Evolutionary conservation across 92 coral and sea anemone species (phyloP), one percentile per base, ranked within the genome.

Genomic region (Palythoa caribaeorum): DNA sequence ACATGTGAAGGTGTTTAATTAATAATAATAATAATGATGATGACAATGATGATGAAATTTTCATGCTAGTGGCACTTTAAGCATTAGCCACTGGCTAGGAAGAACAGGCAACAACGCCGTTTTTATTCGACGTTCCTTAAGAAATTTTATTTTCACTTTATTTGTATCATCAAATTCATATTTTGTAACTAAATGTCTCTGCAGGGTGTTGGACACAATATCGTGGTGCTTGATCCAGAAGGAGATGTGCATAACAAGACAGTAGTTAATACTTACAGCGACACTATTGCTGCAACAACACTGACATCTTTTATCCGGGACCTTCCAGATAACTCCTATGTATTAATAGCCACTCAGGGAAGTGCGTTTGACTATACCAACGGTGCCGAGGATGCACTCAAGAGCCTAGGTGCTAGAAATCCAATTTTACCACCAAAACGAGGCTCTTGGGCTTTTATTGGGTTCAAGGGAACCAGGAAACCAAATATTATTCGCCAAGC

Each of bases 391-490:
- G 76, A 81, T 63, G 76, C 86, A 9, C 86, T 81, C 12, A 66
- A 28, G 53, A 66, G 86, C 44, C 60, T 81, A 44, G 86, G 86
- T 9, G 86, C 86, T 17, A 81, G 12, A 20, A 76, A 37, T 13
- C 76, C 86, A 2, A 38, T 81, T 9, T 12, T 38, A 48, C 86
- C 86, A 13, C 16, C 86, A n/a, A 8, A 19, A 35, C 76, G 40
- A 47, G 76, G 86, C 20, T 47, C 86, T 9, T 81, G 86, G 86
- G 86, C 86, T 6, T 39, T 81, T 3, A 63, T 65, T 68, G 86
- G 86, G 9, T 65, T 81, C 55, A 84, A 84, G 50, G 88, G 81
- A 35, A 13, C 81, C 1, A 54, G 38, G 28, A 72, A 84, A 3
- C 83, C 79, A 11, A 11, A 48, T 14, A 19, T 60, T 51, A 44